Base-by-base conservation (phyloP, 2,888 invertebrate genomes). In the Mythimna pallens region DNA sequence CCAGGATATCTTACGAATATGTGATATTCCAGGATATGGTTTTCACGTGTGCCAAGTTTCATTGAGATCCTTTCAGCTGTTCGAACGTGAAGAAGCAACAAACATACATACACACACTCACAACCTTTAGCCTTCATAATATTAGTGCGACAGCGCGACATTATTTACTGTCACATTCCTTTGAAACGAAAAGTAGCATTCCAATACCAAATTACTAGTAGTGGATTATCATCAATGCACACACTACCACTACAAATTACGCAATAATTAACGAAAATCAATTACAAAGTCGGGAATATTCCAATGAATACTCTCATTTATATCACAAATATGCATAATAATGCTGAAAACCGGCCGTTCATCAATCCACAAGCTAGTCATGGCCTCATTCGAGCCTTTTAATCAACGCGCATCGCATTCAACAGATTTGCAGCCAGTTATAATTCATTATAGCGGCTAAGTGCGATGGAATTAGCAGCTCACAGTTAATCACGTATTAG, bases 351-450 rank as follows among this genome's bases (percentile, higher is more conserved):
- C 30, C 59, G 64, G 47, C 50, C 52, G 72, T 76, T 72, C 68
- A 74, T 72, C 70, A 80, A 73, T 66, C 52, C 14, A 58, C 61
- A 50, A 34, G 64, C 65, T 77, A 71, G 66, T 65, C 36, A 65
- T 20, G 65, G 25, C 67, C 64, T 64, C 71, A 76, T 74, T 85
- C 22, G 36, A 63, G 70, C 65, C 59, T 83, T 73, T 76, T 85
- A 83, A 83, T 83, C 85, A 85, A 79, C 76, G 72, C 64, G 62
- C 71, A 71, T 70, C 73, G 67, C 80, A 80, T 80, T 76, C 76
- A 85, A 80, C 85, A 85, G 80, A 80, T 85, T 83, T 83, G 54
- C 70, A 73, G 66, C 65, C 70, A 68, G 73, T 73, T 80, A 73
- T 70, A 79, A 69, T 73, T 85, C 66, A 82, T 75, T 80, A 75